Percentiles rank a stretch among this genome's conserved stretches.
Conservation (phyloP, 2,797 vertebrate species). For the Otus scops region DNA sequence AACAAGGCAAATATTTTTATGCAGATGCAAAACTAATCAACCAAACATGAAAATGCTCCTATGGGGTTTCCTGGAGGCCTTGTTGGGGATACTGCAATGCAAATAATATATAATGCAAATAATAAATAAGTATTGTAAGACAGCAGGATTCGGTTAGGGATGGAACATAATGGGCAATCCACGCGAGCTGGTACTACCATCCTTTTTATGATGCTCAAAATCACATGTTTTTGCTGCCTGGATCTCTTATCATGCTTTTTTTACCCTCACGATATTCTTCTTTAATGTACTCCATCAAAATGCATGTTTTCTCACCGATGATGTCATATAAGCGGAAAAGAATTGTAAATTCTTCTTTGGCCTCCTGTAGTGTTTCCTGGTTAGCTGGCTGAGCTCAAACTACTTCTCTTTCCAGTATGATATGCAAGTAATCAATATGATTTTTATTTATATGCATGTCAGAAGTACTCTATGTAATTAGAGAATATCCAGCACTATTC, state of each 20-base stretch:
- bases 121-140: neutral
- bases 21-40: slow-evolving; percentile 58
- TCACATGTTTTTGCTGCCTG: neutral
- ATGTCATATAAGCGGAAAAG: slow-evolving; percentile 24
- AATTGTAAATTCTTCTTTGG: slow-evolving; percentile 27
- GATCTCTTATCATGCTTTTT: neutral
- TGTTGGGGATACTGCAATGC: neutral
- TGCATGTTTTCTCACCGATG: neutral
- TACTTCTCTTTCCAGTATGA: neutral
- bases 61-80: slow-evolving; percentile 5
- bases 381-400: neutral
- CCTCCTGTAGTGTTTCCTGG: slow-evolving; percentile 7
- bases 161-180: neutral
- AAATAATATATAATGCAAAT: slow-evolving; percentile 2
- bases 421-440: neutral
- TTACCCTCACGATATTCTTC: neutral
- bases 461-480: neutral
- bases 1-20: slow-evolving; percentile 49
- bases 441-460: neutral
- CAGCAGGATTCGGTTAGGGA: neutral
- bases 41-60: slow-evolving; percentile 34
- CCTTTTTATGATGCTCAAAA: neutral
- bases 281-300: neutral
- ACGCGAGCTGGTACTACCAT: neutral
- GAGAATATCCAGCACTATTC: neutral